Evolutionary conservation across 2,113 vertebrate genomes (phyloP), one percentile per base, ranked within the genome.

Genomic region (Ophthalmolycus amberensis): DNA sequence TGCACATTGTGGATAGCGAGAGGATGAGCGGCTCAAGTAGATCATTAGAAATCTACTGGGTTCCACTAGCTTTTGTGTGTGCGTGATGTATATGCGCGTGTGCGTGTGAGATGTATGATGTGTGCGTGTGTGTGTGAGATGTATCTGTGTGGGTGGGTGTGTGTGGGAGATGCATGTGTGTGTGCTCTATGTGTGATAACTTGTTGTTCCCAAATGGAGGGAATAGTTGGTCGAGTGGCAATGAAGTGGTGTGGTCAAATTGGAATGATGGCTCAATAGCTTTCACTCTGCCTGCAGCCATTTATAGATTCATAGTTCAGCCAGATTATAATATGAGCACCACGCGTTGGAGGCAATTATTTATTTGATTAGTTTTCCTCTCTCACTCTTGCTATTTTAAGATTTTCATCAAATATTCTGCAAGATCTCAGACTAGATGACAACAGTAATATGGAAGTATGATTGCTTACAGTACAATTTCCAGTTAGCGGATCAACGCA

Each of bases 1-100:
- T 92, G 86, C 90, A 85, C 80, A 85, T 34, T 76, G 75, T 84
- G 71, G 88, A 89, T 88, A 79, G 84, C 85, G 72, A 70, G 86
- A 89, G 75, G 87, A 92, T 59, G 72, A 85, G 82, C 90, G 70
- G 77, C 87, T 93, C 77, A 91, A 87, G 84, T 83, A 85, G 82
- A 93, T 91, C 75, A 85, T 91, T 85, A 82, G 76, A 83, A 89
- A 90, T 85, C 56, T 77, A 52, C 75, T 25, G 77, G 82, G 27
- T 72, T 85, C 34, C 75, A 32, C 20, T 32, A 52, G n/a, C 12
- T 50, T 25, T 25, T 79, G 7, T 40, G 58, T 63, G 10, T 67
- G 56, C 70, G 11, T 22, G 46, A 46, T 52, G 67, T 52, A 25
- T 60, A 38, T 38, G 29, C 29, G 29, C 22, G 62, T 69, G 32